These are phyloP conservation scores for Melanerpes formicivorus DNA, from an alignment of 2,113 vertebrate genomes.

Conservation along the genomic window DNA sequence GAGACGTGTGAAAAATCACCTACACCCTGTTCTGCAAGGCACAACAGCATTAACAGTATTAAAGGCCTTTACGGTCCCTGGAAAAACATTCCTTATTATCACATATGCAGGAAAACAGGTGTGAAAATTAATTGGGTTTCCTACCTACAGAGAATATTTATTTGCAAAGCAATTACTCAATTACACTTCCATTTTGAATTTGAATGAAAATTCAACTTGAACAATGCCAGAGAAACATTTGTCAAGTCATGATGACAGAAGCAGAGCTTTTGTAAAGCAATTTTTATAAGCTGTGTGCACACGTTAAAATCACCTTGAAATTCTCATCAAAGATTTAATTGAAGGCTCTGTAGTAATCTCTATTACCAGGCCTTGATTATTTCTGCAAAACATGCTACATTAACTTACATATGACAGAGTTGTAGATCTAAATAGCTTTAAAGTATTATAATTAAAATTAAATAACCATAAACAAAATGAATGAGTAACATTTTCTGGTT, in stretches of 20 bases:
- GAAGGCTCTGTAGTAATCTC: background rate
- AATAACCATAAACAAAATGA: constrained; percentile 38
- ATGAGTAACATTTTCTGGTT: constrained; percentile 28
- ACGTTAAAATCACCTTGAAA: constrained; percentile 28
- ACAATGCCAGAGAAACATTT: background rate
- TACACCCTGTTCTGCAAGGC: background rate
- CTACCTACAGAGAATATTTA: background rate
- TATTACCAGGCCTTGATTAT: constrained; percentile 9
- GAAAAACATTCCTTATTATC: background rate
- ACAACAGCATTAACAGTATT: background rate
- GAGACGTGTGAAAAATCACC: background rate
- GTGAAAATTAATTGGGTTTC: background rate
- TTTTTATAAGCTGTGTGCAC: background rate
- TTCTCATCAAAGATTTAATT: constrained; percentile 25
- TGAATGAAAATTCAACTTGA: background rate
- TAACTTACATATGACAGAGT: background rate
- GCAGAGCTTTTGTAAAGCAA: background rate
- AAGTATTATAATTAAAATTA: constrained; percentile 52
- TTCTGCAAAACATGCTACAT: constrained; percentile 12
- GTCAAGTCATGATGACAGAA: background rate
- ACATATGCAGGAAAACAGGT: background rate
- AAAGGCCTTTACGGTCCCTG: background rate
- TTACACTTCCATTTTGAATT: background rate
- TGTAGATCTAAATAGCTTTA: constrained; percentile 6
- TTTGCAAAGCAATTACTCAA: background rate